These are phyloP conservation scores for Chaetoderma sp. DNA, from an alignment of 2,888 invertebrate species.

Conservation along the genomic window DNA sequence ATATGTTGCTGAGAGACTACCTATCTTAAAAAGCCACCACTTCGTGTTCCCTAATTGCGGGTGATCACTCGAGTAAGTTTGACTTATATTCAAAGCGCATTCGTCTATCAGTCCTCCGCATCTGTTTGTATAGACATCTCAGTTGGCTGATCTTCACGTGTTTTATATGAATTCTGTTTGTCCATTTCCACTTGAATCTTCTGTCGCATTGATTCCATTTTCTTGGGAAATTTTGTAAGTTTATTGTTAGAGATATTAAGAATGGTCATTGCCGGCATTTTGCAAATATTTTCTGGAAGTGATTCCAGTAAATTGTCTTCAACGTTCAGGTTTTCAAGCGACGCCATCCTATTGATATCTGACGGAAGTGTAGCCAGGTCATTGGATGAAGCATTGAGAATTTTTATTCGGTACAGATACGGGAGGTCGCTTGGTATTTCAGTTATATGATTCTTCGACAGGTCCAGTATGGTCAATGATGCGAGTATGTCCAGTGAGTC, in stretches of 20 bases:
- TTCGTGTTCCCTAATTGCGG: too few species aligned
- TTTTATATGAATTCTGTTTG: slow-evolving; percentile 58
- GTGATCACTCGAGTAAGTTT: too few species aligned
- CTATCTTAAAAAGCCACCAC: too few species aligned
- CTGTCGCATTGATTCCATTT: slow-evolving; percentile 47
- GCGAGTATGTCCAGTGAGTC: slow-evolving; percentile 81
- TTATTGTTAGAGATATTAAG: slow-evolving; percentile 64
- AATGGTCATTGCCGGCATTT: slow-evolving; percentile 53
- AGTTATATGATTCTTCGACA: slow-evolving; percentile 83
- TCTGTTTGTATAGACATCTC: too few species aligned
- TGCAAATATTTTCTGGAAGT: slow-evolving; percentile 61
- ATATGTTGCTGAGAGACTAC: too few species aligned
- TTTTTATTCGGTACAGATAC: slow-evolving; percentile 58
- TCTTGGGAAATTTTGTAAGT: slow-evolving; percentile 54
- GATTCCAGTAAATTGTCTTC: slow-evolving; percentile 82
- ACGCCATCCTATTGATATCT: slow-evolving; percentile 62
- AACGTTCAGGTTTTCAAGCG: slow-evolving; percentile 81
- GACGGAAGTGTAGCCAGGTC: slow-evolving; percentile 56
- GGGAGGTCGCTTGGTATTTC: slow-evolving; percentile 74
- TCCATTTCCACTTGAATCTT: slow-evolving; percentile 42
- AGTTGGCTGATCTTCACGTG: slow-evolving; percentile 41
- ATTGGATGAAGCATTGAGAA: slow-evolving; percentile 49
- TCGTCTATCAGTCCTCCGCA: too few species aligned
- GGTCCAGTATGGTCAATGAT: slow-evolving; percentile 78
- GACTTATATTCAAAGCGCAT: too few species aligned